phyloP scores from a whole-genome alignment of 2,797 vertebrate genomes.

The Leucoraja ocellata region DNA sequence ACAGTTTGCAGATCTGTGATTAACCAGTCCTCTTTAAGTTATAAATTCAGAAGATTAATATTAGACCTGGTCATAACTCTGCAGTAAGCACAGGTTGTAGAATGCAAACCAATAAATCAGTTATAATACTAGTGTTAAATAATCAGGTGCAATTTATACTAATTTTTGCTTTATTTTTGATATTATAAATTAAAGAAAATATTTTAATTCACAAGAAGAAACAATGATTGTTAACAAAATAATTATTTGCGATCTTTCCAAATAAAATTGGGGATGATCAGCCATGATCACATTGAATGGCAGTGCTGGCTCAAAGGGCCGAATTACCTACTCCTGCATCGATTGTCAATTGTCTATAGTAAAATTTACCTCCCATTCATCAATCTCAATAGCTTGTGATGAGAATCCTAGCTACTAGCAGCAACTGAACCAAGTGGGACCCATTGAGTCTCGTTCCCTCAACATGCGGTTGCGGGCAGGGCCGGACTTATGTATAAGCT shows the following conservation, averaged over 20 bases:
- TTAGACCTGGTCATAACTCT: background rate
- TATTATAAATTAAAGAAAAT: background rate
- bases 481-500: too few relatives aligned
- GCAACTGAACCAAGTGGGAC: too few relatives aligned
- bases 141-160: background rate
- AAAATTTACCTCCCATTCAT: background rate
- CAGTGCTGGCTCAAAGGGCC: too few relatives aligned
- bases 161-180: background rate
- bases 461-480: too few relatives aligned
- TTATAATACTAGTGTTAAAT: background rate
- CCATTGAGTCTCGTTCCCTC: too few relatives aligned
- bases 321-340: too few relatives aligned
- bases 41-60: background rate
- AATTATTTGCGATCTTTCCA: background rate
- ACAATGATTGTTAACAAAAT: background rate
- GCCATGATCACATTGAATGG: too few relatives aligned
- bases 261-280: background rate
- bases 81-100: background rate
- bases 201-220: background rate
- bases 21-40: background rate
- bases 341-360: too few relatives aligned
- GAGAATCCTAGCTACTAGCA: too few relatives aligned
- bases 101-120: background rate
- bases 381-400: background rate
- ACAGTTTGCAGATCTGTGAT: background rate